phyloP scores from a whole-genome alignment of 92 coral and sea anemone species.

The Bergia sp. region DNA sequence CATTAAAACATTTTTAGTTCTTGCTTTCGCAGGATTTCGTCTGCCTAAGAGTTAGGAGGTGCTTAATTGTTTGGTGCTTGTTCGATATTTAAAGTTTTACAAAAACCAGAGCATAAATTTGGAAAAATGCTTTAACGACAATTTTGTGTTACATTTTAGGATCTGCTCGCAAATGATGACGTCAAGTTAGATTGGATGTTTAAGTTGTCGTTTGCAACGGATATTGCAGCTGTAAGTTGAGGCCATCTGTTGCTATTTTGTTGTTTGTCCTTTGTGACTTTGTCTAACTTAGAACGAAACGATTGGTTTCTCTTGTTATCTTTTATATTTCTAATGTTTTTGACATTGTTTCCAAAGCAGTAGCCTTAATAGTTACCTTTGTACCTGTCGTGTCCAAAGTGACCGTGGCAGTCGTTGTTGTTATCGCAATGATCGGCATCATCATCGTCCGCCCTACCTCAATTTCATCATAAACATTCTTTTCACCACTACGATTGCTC shows the following conservation, averaged over 20 bases:
- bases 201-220: constrained; percentile 83
- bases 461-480: background rate
- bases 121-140: background rate
- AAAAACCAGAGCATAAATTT: background rate
- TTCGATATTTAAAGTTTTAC: background rate
- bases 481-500: background rate
- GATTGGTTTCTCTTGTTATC: background rate
- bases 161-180: constrained; percentile 79
- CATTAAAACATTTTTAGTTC: no score
- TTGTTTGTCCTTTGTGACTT: background rate
- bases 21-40: no score
- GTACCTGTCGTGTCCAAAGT: no score
- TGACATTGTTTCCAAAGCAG: no score
- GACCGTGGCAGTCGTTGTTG: background rate
- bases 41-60: no score
- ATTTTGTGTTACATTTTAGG: constrained; percentile 45
- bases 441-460: background rate
- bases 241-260: no score
- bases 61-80: no score
- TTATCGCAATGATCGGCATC: background rate
- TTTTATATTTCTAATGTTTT: no score
- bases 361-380: no score
- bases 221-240: constrained; percentile 73
- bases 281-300: background rate
- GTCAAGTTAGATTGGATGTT: constrained; percentile 88